phyloP scores from a whole-genome alignment of 2,797 vertebrate species.

The Astyanax mexicanus region DNA sequence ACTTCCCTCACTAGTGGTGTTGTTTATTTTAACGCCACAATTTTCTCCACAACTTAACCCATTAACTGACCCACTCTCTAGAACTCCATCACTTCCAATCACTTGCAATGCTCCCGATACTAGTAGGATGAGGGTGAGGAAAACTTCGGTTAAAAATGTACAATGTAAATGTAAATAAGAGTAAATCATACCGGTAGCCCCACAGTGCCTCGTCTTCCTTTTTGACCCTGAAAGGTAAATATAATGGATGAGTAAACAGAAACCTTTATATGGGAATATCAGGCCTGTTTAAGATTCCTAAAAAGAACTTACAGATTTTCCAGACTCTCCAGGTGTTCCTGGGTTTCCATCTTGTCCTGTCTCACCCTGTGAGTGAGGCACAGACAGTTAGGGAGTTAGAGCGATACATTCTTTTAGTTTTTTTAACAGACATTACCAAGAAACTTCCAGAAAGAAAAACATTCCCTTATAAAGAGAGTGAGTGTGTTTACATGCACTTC shows the following conservation, averaged over 20 bases:
- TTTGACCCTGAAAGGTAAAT: slow-evolving; percentile 74
- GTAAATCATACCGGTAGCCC: slow-evolving; percentile 76
- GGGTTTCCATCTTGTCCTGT: slow-evolving; percentile 69
- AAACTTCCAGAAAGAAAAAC: neutral
- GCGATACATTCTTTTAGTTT: neutral
- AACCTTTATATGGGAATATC: neutral
- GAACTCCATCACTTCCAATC: too few relatives aligned
- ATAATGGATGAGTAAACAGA: neutral
- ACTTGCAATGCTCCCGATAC: too few relatives aligned
- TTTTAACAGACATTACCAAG: neutral
- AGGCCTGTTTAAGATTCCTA: neutral
- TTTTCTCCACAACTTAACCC: too few relatives aligned
- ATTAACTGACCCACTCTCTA: too few relatives aligned
- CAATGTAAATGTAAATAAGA: neutral
- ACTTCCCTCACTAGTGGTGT: too few relatives aligned
- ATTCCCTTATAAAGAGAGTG: neutral
- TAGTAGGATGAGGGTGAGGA: too few relatives aligned
- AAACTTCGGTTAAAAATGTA: too few relatives aligned
- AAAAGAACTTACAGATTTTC: slow-evolving; percentile 68
- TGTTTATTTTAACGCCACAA: too few relatives aligned
- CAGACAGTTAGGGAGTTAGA: neutral
- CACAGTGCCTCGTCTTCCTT: slow-evolving; percentile 76
- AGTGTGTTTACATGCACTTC: too few relatives aligned
- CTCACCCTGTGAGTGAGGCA: slow-evolving; percentile 76
- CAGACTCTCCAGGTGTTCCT: slow-evolving; percentile 66